Percentiles rank a stretch among this genome's conserved stretches.
These are phyloP conservation scores for Ormyrus labotus DNA, from an alignment of 2,888 invertebrate species.

Conservation along the genomic window DNA sequence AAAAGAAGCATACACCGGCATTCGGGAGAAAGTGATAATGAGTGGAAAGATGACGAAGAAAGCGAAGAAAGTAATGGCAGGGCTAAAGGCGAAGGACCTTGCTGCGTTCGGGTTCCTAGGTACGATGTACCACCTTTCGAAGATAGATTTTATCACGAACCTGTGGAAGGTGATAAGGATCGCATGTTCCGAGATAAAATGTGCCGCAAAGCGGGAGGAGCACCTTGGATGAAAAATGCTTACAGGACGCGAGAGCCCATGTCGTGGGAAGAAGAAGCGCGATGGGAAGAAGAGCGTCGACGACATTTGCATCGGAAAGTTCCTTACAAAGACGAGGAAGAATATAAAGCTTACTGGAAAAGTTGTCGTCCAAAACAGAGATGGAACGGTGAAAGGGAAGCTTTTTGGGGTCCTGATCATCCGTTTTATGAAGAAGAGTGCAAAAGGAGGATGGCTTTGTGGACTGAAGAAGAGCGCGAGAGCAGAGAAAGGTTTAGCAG, in stretches of 20 bases:
- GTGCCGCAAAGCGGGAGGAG: constrained; percentile 67
- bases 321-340: constrained; percentile 71
- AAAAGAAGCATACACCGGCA: constrained; percentile 69
- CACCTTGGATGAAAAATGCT: constrained; percentile 70
- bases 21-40: constrained; percentile 75
- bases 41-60: constrained; percentile 76
- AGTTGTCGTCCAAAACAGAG: constrained; percentile 65
- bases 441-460: constrained; percentile 70
- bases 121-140: constrained; percentile 65
- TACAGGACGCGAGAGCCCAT: constrained; percentile 86
- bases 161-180: constrained; percentile 65
- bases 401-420: constrained; percentile 63
- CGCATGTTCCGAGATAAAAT: constrained; percentile 68
- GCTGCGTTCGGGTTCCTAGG: constrained; percentile 68
- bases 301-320: constrained; percentile 66
- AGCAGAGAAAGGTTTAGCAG: constrained; percentile 74
- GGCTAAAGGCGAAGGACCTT: constrained; percentile 73
- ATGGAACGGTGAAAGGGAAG: constrained; percentile 61
- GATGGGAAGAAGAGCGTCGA: constrained; percentile 71
- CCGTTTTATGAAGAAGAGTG: constrained; percentile 73
- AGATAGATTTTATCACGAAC: constrained; percentile 68
- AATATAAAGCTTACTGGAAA: constrained; percentile 69
- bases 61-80: constrained; percentile 72
- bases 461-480: constrained; percentile 75
- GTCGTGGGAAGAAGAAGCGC: constrained; percentile 88